Base-by-base conservation (phyloP, 2,888 invertebrate genomes). In the Eristalis tenax region DNA sequence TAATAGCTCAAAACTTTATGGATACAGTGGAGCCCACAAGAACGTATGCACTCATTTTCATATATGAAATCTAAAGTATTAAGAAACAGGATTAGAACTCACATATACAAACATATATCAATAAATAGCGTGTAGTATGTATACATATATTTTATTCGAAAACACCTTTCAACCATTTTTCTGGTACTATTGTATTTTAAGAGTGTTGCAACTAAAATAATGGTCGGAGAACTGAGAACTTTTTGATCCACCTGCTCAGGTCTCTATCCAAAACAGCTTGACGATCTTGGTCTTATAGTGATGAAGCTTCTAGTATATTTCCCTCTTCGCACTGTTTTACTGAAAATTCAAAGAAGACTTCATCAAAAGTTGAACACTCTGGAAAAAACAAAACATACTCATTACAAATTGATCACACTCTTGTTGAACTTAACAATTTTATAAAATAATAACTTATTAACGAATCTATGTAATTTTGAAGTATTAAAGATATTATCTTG, bases 31-130 rank as follows among this genome's bases (percentile, higher is more conserved):
- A 66, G 15, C 5, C 11, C 59, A 74, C 43, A 35, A 69, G 18
- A 50, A 8, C 8, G 8, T 56, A 26, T 23, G 15, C 59, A 59
- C 59, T 26, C 57, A 74, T 70, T 71, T 64, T 74, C 38, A 57
- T 68, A 77, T 64, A 32, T 82, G 61, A 79, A 76, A 87, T 76
- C 38, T 38, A 73, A 86, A 87, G 86, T 87, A 87, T 87, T 83
- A 87, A 79, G 71, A 18, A 78, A 57, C 38, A 57, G 40, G 59
- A 61, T 15, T 8, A 40, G 43, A 77, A 71, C 65, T 71, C 38
- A 68, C 18, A 75, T 50, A 70, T 74, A 66, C 69, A 73, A 75
- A 28, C 57, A 76, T 26, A 3, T 22, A 71, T 78, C 64, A 66
- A 84, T 70, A 23, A 71, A 65, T 75, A 79, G 74, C 13, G 57